These are phyloP conservation scores for Prostheceraeus crozeri DNA, from an alignment of 2,888 invertebrate species.

Conservation along the genomic window DNA sequence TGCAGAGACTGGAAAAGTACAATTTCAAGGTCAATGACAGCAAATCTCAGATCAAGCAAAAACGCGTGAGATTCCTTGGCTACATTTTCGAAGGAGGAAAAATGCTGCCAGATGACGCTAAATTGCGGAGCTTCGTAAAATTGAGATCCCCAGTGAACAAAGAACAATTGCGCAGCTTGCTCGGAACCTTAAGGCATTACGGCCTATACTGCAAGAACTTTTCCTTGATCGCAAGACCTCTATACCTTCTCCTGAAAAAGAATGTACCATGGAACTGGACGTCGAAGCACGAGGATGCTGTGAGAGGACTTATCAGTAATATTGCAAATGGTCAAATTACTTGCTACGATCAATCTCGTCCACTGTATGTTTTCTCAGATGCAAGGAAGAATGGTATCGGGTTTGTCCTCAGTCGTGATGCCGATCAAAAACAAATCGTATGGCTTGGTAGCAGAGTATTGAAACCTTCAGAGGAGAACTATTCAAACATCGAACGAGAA, in stretches of 20 bases:
- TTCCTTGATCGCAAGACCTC: conserved; percentile 1
- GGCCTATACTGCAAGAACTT: neutral
- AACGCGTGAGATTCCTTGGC: conserved; percentile 29
- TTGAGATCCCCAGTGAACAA: too few species aligned
- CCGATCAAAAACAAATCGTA: conserved; percentile 25
- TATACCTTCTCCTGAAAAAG: conserved; percentile 5
- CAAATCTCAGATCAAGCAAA: conserved; percentile 13
- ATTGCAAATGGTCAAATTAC: neutral
- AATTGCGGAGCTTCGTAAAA: too few species aligned
- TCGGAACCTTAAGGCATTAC: neutral
- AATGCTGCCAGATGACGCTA: conserved; percentile 18
- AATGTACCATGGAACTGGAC: conserved; percentile 3
- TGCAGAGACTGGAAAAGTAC: conserved; percentile 26
- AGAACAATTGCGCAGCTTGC: conserved; percentile 12
- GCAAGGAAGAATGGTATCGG: neutral
- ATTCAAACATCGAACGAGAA: conserved; percentile 50
- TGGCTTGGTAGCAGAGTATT: conserved; percentile 31
- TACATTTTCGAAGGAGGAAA: conserved; percentile 2
- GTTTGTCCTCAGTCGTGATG: neutral
- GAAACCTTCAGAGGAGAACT: conserved; percentile 47
- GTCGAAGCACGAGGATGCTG: neutral
- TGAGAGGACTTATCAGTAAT: neutral
- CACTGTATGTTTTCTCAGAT: neutral
- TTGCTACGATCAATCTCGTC: neutral
- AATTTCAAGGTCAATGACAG: conserved; percentile 30